Conservation (phyloP, 2,113 vertebrate species). For the Eubucco bourcierii region DNA sequence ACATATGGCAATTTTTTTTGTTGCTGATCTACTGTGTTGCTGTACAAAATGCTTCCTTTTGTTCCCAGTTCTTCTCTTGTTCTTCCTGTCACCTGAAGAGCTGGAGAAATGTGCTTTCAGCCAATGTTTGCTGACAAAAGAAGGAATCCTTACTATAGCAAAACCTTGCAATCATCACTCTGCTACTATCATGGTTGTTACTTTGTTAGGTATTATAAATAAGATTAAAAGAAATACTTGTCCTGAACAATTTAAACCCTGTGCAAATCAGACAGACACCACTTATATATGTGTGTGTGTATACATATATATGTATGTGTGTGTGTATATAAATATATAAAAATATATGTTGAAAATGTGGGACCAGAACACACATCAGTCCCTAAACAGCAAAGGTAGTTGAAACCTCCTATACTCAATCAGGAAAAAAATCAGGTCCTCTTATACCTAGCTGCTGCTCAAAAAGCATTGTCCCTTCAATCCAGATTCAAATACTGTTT, state of each 20-base stretch:
- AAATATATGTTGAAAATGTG: background rate
- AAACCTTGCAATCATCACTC: background rate
- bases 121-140: background rate
- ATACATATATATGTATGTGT: too few relatives aligned
- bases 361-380: background rate
- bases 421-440: background rate
- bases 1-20: background rate
- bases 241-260: background rate
- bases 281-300: fast-evolving
- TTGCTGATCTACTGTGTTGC: background rate
- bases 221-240: background rate
- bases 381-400: background rate
- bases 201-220: background rate
- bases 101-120: background rate
- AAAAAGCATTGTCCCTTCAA: background rate
- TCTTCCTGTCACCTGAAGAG: background rate
- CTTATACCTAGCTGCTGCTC: background rate
- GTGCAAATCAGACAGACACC: background rate
- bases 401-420: background rate
- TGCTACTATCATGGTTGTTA: background rate
- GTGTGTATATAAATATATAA: too few relatives aligned
- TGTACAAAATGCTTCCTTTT: background rate
- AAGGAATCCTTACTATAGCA: background rate
- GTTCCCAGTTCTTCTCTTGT: background rate
- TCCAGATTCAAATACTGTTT: background rate